Conservation (phyloP, 2,113 vertebrate genomes). For the Pedionomus torquatus region DNA sequence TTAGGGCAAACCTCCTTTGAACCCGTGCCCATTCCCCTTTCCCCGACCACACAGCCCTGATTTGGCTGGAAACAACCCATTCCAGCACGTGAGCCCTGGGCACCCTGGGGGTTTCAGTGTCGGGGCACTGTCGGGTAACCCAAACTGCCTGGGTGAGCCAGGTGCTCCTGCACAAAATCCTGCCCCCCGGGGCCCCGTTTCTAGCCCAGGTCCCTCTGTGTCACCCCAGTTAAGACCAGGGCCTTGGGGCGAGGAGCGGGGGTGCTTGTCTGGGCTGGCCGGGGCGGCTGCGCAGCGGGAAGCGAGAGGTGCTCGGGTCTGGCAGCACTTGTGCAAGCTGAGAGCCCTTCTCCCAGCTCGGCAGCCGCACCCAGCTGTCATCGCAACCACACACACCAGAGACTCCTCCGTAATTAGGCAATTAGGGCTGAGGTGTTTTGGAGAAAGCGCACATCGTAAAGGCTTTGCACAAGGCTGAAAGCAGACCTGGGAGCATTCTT, state of each 20-base stretch:
- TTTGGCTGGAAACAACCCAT: background rate
- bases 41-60: background rate
- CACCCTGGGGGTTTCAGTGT: background rate
- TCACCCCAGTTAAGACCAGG: background rate
- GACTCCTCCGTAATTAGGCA: background rate
- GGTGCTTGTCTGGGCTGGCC: background rate
- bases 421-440: background rate
- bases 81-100: accelerated
- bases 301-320: background rate
- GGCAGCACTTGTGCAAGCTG: background rate
- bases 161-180: background rate
- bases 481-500: constrained; percentile 66
- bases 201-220: background rate
- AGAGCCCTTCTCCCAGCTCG: background rate
- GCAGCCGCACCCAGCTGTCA: constrained; percentile 19
- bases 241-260: background rate
- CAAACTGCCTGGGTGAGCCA: too few species aligned
- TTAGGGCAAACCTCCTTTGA: background rate
- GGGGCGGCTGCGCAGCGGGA: background rate
- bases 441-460: background rate
- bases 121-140: background rate
- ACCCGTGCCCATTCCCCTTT: background rate
- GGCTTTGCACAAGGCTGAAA: constrained; percentile 45
- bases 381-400: background rate
- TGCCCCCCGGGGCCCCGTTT: background rate